Percentiles rank a stretch among this genome's conserved stretches.
These are phyloP conservation scores for Pyrrhosoma nymphula DNA, from an alignment of 2,888 invertebrate species.

Conservation along the genomic window DNA sequence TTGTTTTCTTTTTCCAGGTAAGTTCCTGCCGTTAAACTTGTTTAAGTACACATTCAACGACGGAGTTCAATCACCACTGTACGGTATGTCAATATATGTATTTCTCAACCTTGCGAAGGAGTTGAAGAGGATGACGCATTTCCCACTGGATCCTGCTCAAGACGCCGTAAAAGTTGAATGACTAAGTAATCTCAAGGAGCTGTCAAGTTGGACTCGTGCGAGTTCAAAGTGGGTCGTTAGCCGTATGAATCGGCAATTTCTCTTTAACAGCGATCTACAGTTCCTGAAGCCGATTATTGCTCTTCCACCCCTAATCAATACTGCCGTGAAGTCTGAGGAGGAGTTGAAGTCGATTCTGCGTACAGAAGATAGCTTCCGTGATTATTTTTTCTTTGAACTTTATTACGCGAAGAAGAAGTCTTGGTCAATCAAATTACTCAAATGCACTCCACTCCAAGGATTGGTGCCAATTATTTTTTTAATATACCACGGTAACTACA, in stretches of 20 bases:
- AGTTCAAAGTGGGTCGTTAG: background rate
- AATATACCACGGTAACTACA: too few species aligned
- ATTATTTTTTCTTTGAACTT: too few species aligned
- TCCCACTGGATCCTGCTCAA: background rate
- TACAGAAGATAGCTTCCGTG: background rate
- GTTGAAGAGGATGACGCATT: background rate
- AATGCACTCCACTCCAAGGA: too few species aligned
- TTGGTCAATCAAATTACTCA: too few species aligned
- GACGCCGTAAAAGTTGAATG: background rate
- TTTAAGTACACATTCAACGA: background rate
- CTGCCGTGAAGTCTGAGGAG: background rate
- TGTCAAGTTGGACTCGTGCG: background rate
- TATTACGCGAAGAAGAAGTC: too few species aligned
- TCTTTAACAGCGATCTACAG: background rate
- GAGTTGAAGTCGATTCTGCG: background rate
- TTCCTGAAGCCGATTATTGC: background rate
- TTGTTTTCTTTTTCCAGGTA: conserved; percentile 9
- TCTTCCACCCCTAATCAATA: background rate
- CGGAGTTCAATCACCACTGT: background rate
- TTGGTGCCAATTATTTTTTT: too few species aligned
- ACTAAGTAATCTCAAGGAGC: background rate
- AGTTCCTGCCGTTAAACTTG: background rate
- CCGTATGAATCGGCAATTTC: background rate
- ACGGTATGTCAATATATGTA: background rate
- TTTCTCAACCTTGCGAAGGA: background rate